A percentile compares a stretch with the other conserved stretches of the same genome.
Conservation (phyloP, 1,140 invertebrate species). For the Leptinotarsa defecta region DNA sequence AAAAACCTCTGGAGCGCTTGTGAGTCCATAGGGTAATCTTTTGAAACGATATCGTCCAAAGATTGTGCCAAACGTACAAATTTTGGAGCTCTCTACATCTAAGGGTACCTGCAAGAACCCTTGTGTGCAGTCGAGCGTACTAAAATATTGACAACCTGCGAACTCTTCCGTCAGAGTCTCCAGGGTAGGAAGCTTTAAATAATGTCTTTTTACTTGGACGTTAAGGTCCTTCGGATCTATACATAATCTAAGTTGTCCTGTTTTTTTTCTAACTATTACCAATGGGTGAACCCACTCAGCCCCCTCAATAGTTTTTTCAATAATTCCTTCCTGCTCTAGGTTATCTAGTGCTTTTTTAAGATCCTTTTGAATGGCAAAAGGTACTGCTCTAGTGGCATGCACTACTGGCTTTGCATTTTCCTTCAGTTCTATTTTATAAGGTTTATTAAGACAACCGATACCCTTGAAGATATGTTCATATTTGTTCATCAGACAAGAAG, state of each 20-base stretch:
- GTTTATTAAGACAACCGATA: conserved; percentile 31
- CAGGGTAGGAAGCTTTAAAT: conserved; percentile 54
- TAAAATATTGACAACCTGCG: conserved; percentile 51
- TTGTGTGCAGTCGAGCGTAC: conserved; percentile 53
- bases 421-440: conserved; percentile 29
- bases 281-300: conserved; percentile 50
- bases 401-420: conserved; percentile 42
- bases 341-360: conserved; percentile 49
- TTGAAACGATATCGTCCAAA: conserved; percentile 55
- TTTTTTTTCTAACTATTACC: conserved; percentile 53
- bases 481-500: conserved; percentile 14
- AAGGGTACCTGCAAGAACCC: conserved; percentile 58
- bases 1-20: conserved; percentile 41
- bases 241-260: conserved; percentile 54
- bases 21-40: conserved; percentile 53
- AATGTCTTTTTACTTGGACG: conserved; percentile 53
- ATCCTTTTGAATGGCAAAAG: conserved; percentile 48
- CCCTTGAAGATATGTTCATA: conserved; percentile 20
- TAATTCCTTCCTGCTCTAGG: conserved; percentile 48
- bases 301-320: conserved; percentile 45
- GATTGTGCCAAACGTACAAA: conserved; percentile 58
- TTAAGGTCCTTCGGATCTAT: conserved; percentile 59
- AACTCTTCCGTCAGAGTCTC: conserved; percentile 52
- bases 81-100: conserved; percentile 47
- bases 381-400: conserved; percentile 49